Evolutionary conservation across 35 echinoderm and acorn worm species (phyloP), one percentile per base, ranked within the genome.

Genomic region (Eucidaris tribuloides): DNA sequence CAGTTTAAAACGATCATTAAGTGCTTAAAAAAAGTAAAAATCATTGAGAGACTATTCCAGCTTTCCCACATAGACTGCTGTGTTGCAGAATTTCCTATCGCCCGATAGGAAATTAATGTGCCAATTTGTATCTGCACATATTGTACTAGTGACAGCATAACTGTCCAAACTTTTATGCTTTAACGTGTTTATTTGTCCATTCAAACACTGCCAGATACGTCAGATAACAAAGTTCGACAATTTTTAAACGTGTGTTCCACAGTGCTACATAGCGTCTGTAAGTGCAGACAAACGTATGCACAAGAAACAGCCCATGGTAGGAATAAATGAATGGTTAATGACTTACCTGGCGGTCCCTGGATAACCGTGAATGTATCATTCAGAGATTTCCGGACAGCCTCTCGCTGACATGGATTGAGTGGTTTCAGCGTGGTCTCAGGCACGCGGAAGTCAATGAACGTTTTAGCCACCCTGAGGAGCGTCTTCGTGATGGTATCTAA

Each of bases 271-370:
- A 52, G 48, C n/a, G 9, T 52, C 48, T n/a, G n/a, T n/a, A n/a
- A n/a, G n/a, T n/a, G n/a, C n/a, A n/a, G n/a, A n/a, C n/a, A n/a
- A n/a, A n/a, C n/a, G n/a, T n/a, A n/a, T n/a, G n/a, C n/a, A n/a
- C n/a, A n/a, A n/a, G n/a, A n/a, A n/a, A n/a, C 48, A 52, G 48
- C 9, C 48, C 9, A 52, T 11, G 9, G 48, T n/a, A 11, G 48
- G n/a, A n/a, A 11, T 52, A 52, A 52, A n/a, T n/a, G n/a, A 52
- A 52, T 11, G 48, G 9, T 52, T 52, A 11, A n/a, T 52, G 48
- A n/a, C 58, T 80, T 88, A 88, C 85, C 85, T 17, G 85, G 85
- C 28, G 85, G 85, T 32, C 85, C 85, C 37, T 88, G 85, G 70
- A 88, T 81, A 60, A 88, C 58, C 20, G 85, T 76, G 43, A 88